Evolutionary conservation across 2,113 vertebrate species (phyloP).

Genomic region (Nothoprocta perdicaria): DNA sequence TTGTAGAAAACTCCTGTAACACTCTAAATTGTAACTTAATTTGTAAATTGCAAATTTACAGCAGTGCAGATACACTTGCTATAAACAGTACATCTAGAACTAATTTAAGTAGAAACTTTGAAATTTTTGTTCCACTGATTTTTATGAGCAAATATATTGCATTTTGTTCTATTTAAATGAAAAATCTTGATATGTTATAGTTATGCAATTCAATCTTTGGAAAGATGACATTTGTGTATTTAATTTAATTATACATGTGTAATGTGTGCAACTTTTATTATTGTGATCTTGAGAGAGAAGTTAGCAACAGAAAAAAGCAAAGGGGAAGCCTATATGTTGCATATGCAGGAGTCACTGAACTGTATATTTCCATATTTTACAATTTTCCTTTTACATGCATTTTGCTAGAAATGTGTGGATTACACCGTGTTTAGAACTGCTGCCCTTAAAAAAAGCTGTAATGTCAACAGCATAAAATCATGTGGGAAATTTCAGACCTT

Average conservation of each 20-base stretch:
- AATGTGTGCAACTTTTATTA: rapidly evolving
- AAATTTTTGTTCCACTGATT: neutral
- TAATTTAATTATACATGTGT: neutral
- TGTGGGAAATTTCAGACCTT: constrained; percentile 1
- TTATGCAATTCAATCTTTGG: neutral
- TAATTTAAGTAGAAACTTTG: neutral
- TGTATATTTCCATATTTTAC: neutral
- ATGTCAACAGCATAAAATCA: neutral
- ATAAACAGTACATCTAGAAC: neutral
- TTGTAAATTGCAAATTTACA: neutral
- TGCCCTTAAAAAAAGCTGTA: neutral
- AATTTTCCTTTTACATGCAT: neutral
- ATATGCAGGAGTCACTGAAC: neutral
- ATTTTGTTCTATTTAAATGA: neutral
- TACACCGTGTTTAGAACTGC: neutral
- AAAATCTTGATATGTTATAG: neutral
- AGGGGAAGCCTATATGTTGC: neutral
- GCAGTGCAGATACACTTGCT: neutral
- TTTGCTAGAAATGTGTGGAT: neutral
- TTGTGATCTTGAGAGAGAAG: neutral
- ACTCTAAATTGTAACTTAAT: neutral
- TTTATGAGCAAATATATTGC: neutral
- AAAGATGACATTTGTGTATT: neutral
- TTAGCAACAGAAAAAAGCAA: neutral
- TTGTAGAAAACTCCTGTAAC: neutral